Conservation (phyloP, 2,113 vertebrate species). For the Accipiter cooperii region DNA sequence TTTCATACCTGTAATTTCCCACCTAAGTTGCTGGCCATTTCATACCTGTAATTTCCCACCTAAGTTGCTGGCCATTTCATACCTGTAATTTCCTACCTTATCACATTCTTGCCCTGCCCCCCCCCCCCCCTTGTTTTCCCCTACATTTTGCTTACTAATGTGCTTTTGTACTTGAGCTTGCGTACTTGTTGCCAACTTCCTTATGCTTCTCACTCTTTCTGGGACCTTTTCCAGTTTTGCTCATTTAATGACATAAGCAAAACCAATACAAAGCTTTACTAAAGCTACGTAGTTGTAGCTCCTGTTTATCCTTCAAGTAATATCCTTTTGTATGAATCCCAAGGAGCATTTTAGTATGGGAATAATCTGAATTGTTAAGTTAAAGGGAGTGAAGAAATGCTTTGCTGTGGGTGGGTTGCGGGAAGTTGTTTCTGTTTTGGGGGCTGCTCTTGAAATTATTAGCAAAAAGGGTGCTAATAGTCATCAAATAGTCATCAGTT, state of each 20-base stretch:
- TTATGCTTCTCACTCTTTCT: constrained; percentile 37
- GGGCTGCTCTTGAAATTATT: background rate
- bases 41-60: background rate
- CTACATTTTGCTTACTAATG: background rate
- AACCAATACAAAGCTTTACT: background rate
- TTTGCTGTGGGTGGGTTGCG: background rate
- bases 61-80: background rate
- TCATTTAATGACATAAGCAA: constrained; percentile 40
- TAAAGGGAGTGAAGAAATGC: background rate
- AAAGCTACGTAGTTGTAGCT: background rate
- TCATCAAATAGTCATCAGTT: background rate
- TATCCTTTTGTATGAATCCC: background rate
- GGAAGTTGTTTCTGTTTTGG: background rate
- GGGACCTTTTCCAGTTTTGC: constrained; percentile 46
- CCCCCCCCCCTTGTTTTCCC: background rate
- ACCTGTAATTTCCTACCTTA: background rate
- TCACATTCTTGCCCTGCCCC: background rate
- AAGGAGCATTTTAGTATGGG: background rate
- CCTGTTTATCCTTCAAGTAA: constrained; percentile 10
- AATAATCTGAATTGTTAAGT: background rate
- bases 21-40: background rate
- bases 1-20: background rate
- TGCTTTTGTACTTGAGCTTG: background rate
- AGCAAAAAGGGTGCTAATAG: background rate
- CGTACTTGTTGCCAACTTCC: background rate